Evolutionary conservation across 2,797 vertebrate genomes (phyloP).

Genomic region (Smutsia temminckii): DNA sequence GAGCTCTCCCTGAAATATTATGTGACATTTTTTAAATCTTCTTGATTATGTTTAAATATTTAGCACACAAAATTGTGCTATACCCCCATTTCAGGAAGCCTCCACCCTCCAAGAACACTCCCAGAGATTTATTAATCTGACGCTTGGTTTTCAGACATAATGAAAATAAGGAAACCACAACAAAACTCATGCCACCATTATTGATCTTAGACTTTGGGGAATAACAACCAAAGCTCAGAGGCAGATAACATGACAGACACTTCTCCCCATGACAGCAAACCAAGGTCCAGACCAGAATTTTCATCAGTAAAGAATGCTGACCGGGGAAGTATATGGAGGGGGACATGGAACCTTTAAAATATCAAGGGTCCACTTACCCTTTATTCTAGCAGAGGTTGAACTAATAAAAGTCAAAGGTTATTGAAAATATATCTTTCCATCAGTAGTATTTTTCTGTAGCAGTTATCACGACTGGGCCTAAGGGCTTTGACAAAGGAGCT

Average conservation of each 20-base stretch:
- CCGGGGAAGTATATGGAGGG: slow-evolving; percentile 64
- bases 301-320: slow-evolving; percentile 76
- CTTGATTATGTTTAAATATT: slow-evolving; percentile 49
- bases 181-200: background rate
- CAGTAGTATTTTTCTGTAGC: slow-evolving; percentile 69
- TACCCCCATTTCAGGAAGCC: slow-evolving; percentile 19
- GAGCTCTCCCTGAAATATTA: slow-evolving; percentile 18
- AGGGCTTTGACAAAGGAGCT: slow-evolving; percentile 71
- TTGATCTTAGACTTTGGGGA: slow-evolving; percentile 30
- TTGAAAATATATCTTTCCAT: slow-evolving; percentile 79
- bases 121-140: slow-evolving; percentile 25
- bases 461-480: slow-evolving; percentile 78
- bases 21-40: slow-evolving; percentile 2
- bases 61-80: slow-evolving; percentile 20
- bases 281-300: slow-evolving; percentile 53
- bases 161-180: slow-evolving; percentile 69
- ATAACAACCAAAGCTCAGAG: slow-evolving; percentile 58
- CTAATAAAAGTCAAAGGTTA: slow-evolving; percentile 80
- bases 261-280: slow-evolving; percentile 57
- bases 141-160: slow-evolving; percentile 40
- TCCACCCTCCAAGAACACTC: background rate
- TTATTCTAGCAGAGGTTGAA: slow-evolving; percentile 74
- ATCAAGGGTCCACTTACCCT: slow-evolving; percentile 78
- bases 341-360: slow-evolving; percentile 71
- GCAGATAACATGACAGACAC: slow-evolving; percentile 18